phyloP scores from a whole-genome alignment of 1,140 invertebrate genomes.

The Achroia grisella region DNA sequence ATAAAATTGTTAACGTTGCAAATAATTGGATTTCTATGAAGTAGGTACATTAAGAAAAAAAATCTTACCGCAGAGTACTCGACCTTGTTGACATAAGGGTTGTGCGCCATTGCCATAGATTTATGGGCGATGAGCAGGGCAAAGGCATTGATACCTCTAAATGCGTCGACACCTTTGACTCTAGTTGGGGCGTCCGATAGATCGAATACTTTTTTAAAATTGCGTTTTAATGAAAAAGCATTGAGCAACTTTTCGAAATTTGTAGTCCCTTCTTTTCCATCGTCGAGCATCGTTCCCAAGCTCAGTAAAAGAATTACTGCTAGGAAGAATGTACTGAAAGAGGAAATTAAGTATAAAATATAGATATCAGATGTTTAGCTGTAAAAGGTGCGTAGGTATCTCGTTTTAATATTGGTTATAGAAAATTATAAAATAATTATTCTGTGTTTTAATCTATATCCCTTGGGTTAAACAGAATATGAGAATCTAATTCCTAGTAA shows the following conservation, averaged over 20 bases:
- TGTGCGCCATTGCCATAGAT: slow-evolving; percentile 82
- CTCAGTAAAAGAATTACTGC: slow-evolving; percentile 45
- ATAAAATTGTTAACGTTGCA: too few relatives aligned
- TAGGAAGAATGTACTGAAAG: slow-evolving; percentile 63
- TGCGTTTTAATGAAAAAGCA: slow-evolving; percentile 81
- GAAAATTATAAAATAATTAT: too few relatives aligned
- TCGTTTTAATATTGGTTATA: too few relatives aligned
- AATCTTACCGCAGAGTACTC: slow-evolving; percentile 78
- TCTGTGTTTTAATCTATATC: too few relatives aligned
- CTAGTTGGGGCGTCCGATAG: slow-evolving; percentile 70
- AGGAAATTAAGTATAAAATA: slow-evolving; percentile 3
- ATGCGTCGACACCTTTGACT: slow-evolving; percentile 79
- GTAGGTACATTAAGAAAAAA: too few relatives aligned
- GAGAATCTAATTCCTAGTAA: too few relatives aligned
- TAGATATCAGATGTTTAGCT: not conserved
- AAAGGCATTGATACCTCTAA: slow-evolving; percentile 79
- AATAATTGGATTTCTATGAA: too few relatives aligned
- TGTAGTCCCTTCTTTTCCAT: slow-evolving; percentile 47
- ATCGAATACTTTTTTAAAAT: slow-evolving; percentile 75
- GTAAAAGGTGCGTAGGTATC: too few relatives aligned
- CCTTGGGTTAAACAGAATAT: too few relatives aligned
- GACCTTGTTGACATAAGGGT: slow-evolving; percentile 81
- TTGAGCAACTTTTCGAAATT: slow-evolving; percentile 71
- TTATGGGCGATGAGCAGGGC: slow-evolving; percentile 81
- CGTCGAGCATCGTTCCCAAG: slow-evolving; percentile 57